These are phyloP conservation scores for Acanthosepion pharaonis DNA, from an alignment of 2,888 invertebrate genomes.

Conservation along the genomic window DNA sequence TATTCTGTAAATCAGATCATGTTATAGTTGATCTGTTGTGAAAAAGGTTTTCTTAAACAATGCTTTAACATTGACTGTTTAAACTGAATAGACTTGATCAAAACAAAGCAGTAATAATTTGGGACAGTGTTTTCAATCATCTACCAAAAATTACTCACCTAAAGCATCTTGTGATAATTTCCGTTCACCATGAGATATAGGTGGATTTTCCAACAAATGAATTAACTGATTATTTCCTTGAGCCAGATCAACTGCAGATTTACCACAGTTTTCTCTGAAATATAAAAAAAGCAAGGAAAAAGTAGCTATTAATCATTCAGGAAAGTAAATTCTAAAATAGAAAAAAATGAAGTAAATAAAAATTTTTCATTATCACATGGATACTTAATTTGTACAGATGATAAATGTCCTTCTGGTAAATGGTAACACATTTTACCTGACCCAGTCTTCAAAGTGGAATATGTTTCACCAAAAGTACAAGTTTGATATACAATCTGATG, in stretches of 20 bases:
- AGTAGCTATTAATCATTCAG: background rate
- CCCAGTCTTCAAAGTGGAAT: background rate
- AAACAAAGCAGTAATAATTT: background rate
- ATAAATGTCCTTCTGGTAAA: background rate
- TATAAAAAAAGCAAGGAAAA: conserved; percentile 45
- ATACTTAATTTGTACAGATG: background rate
- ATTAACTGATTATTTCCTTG: conserved; percentile 72
- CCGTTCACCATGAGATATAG: conserved; percentile 43
- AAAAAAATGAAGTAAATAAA: background rate
- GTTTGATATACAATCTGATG: too few relatives aligned
- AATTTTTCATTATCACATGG: background rate
- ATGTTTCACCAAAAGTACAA: too few relatives aligned
- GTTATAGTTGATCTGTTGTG: background rate
- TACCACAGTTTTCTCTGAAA: conserved; percentile 74
- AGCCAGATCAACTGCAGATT: conserved; percentile 74
- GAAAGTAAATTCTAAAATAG: background rate
- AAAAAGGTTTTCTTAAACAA: background rate
- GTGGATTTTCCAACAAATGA: conserved; percentile 61
- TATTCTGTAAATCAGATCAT: background rate
- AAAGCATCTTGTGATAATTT: conserved; percentile 5
- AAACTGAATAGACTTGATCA: background rate
- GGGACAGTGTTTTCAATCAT: background rate
- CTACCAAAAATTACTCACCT: background rate
- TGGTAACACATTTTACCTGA: background rate
- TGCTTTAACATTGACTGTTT: background rate